These are phyloP conservation scores for Apteryx mantelli DNA, from an alignment of 2,113 vertebrate species.

Conservation along the genomic window DNA sequence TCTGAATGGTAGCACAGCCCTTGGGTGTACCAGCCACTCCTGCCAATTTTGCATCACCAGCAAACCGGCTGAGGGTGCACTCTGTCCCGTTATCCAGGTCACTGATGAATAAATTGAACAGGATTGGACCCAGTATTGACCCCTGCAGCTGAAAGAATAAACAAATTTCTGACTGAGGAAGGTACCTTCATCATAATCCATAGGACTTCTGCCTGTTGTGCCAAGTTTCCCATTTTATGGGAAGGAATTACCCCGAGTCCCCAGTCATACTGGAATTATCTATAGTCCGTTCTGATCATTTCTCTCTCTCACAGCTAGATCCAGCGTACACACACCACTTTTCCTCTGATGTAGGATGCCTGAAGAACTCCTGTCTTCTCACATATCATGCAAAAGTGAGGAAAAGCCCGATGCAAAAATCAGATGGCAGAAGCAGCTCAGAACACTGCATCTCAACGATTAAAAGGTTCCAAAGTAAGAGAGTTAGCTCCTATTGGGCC, in stretches of 20 bases:
- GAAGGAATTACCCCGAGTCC: neutral
- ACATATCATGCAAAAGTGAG: neutral
- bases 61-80: no score
- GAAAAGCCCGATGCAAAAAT: neutral
- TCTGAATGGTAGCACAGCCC: no score
- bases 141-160: neutral
- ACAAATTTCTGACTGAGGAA: neutral
- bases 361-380: neutral
- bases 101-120: no score
- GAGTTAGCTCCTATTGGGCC: neutral
- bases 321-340: neutral
- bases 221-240: neutral
- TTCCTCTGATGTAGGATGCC: neutral
- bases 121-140: neutral
- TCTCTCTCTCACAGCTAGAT: neutral
- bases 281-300: rapidly evolving
- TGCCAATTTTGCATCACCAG: no score
- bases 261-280: neutral
- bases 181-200: neutral
- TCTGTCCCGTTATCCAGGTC: no score
- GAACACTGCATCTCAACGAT: neutral
- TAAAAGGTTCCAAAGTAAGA: neutral
- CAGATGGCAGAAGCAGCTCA: neutral
- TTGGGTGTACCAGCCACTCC: no score
- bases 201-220: neutral